A percentile compares a stretch with the other conserved stretches of the same genome.
These are phyloP conservation scores for Erebia palarica DNA, from an alignment of 2,888 invertebrate species.

Conservation along the genomic window DNA sequence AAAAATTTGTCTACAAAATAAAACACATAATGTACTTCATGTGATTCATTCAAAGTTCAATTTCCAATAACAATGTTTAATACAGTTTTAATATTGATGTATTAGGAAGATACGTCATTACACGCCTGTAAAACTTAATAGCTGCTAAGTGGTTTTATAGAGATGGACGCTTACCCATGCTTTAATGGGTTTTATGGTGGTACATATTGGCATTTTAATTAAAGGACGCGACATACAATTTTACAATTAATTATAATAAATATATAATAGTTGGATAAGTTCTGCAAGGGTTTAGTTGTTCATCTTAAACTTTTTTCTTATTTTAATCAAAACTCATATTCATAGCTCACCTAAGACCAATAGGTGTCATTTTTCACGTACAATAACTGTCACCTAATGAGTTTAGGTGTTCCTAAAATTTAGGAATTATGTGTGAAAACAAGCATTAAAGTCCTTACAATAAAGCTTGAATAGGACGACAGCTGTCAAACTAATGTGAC, in stretches of 20 bases:
- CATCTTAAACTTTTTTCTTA: neutral
- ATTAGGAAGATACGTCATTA: constrained; percentile 17
- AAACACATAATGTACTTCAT: neutral
- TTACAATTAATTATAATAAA: constrained; percentile 1
- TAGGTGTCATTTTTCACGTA: too few relatives aligned
- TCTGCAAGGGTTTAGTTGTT: neutral
- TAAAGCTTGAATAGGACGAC: too few relatives aligned
- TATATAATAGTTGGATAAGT: neutral
- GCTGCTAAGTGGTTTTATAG: constrained; percentile 26
- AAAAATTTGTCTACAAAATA: neutral
- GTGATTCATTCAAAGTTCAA: neutral
- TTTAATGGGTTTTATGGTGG: constrained; percentile 22
- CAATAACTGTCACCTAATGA: too few relatives aligned
- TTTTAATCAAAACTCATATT: neutral
- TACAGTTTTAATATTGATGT: constrained; percentile 18
- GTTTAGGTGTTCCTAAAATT: too few relatives aligned
- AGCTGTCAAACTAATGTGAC: too few relatives aligned
- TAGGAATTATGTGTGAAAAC: too few relatives aligned
- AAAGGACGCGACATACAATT: constrained; percentile 6
- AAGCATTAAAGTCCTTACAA: too few relatives aligned
- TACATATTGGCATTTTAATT: constrained; percentile 10
- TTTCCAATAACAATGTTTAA: neutral
- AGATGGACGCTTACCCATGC: neutral
- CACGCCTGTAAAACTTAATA: constrained; percentile 23
- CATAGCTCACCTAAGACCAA: too few relatives aligned